Evolutionary conservation across 2,797 vertebrate genomes (phyloP).

Genomic region (Liasis olivaceus): DNA sequence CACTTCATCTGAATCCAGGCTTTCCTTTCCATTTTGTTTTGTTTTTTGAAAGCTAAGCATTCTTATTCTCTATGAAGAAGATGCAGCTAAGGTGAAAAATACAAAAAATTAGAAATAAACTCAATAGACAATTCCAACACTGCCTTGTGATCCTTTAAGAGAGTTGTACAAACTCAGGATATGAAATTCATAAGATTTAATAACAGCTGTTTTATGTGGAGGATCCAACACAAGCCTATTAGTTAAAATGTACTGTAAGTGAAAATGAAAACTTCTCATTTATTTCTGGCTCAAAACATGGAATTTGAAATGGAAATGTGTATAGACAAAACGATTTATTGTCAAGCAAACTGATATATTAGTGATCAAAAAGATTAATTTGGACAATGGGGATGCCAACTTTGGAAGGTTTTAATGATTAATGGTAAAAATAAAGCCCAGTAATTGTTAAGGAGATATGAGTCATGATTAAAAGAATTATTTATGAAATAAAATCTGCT

Average conservation of each 20-base stretch:
- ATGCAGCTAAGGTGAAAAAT: conserved; percentile 21
- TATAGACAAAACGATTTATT: conserved; percentile 51
- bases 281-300: conserved; percentile 80
- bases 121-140: conserved; percentile 55
- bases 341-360: conserved; percentile 57
- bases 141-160: conserved; percentile 68
- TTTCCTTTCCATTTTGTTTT: not conserved
- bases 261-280: conserved; percentile 79
- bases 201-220: conserved; percentile 59
- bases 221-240: conserved; percentile 72
- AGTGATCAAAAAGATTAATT: conserved; percentile 66
- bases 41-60: not conserved
- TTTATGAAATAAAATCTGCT: conserved; percentile 52
- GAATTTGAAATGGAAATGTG: conserved; percentile 51
- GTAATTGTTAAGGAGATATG: conserved; percentile 52
- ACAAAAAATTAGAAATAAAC: conserved; percentile 39
- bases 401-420: conserved; percentile 47
- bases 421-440: conserved; percentile 53
- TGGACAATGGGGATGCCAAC: conserved; percentile 52
- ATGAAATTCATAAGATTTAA: conserved; percentile 68
- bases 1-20: not conserved
- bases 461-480: conserved; percentile 51
- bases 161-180: conserved; percentile 48
- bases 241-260: conserved; percentile 80
- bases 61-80: not conserved